phyloP scores from a whole-genome alignment of 1,140 invertebrate genomes.

The Arctopsyche grandis region DNA sequence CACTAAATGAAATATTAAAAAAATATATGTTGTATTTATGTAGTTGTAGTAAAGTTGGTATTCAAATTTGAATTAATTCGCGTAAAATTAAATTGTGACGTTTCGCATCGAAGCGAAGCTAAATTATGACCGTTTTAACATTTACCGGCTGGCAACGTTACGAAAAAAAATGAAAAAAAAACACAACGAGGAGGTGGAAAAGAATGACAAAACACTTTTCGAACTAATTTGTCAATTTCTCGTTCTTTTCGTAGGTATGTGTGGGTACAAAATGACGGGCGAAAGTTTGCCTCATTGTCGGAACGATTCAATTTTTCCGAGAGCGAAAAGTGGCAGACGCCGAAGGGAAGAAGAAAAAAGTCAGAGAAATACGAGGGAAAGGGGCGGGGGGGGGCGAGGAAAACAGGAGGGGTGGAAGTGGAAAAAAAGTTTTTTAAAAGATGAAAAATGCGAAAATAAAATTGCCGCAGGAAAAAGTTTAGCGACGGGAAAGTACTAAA shows the following conservation, averaged over 20 bases:
- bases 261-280: not conserved
- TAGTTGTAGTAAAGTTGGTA: too few species aligned
- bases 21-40: too few species aligned
- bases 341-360: not conserved
- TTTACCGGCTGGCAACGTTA: too few species aligned
- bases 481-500: slow-evolving; percentile 40
- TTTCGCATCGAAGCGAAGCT: too few species aligned
- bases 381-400: not conserved
- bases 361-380: not conserved
- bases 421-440: slow-evolving; percentile 35
- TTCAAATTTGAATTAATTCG: too few species aligned
- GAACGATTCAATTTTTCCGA: slow-evolving; percentile 51
- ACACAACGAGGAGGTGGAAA: not conserved
- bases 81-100: too few species aligned
- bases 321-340: slow-evolving; percentile 5
- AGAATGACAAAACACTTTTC: slow-evolving; percentile 39
- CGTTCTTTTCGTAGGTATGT: not conserved
- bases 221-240: slow-evolving; percentile 50
- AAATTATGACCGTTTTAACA: too few species aligned
- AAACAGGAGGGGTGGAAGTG: not conserved
- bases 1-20: too few species aligned
- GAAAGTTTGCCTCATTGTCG: slow-evolving; percentile 45
- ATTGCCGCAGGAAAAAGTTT: slow-evolving; percentile 47
- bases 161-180: too few species aligned
- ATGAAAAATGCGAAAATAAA: slow-evolving; percentile 53